Evolutionary conservation across 2,797 vertebrate genomes (phyloP).

Genomic region (Cirrhinus molitorella): DNA sequence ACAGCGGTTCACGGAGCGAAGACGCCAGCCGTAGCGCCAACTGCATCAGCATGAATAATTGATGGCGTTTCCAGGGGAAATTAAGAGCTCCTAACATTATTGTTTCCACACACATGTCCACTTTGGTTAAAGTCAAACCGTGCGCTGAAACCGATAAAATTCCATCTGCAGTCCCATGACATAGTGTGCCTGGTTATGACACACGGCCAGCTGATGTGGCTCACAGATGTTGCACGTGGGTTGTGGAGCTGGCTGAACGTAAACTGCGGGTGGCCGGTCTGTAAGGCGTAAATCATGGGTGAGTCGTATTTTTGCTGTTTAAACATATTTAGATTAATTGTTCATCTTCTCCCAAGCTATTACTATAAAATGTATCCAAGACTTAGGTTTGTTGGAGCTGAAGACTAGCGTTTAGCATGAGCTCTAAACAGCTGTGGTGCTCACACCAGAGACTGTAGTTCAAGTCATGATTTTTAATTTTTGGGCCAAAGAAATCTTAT

Average conservation of each 20-base stretch:
- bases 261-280: background rate
- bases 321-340: constrained; percentile 5
- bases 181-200: constrained; percentile 42
- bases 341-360: background rate
- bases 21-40: constrained; percentile 80
- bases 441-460: background rate
- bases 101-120: constrained; percentile 66
- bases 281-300: background rate
- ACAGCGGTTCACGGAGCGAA: constrained; percentile 77
- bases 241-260: constrained; percentile 27
- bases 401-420: background rate
- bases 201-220: constrained; percentile 34
- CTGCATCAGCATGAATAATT: constrained; percentile 87
- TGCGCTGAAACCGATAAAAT: constrained; percentile 56
- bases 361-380: background rate
- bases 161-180: constrained; percentile 57
- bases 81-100: constrained; percentile 71
- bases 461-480: background rate
- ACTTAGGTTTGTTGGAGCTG: background rate
- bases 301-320: constrained; percentile 9
- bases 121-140: constrained; percentile 69
- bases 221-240: constrained; percentile 44
- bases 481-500: background rate
- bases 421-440: background rate
- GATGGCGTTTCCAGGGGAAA: constrained; percentile 84